These are phyloP conservation scores for Hyla sarda DNA, from an alignment of 2,113 vertebrate species.

Conservation along the genomic window DNA sequence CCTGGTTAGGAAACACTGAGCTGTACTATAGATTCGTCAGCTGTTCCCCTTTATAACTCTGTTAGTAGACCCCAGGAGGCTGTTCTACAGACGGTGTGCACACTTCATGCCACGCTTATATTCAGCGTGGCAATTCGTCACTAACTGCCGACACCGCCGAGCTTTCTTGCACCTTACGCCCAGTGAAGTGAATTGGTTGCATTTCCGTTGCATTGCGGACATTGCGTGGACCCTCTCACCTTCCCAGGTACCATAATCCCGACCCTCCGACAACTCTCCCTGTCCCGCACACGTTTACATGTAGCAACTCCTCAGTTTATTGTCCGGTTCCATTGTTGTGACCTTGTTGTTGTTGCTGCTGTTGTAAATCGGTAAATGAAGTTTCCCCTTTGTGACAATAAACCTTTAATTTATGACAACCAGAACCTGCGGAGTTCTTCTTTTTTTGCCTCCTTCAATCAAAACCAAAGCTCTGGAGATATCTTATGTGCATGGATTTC, in stretches of 20 bases:
- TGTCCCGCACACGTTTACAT: conserved; percentile 25
- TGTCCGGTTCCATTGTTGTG: neutral
- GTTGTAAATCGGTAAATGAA: conserved; percentile 37
- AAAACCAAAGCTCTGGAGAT: neutral
- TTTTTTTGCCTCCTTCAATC: neutral
- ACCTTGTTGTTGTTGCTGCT: conserved; percentile 27
- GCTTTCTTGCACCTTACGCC: no score
- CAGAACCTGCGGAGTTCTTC: neutral
- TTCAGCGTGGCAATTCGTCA: no score
- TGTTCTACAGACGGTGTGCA: neutral
- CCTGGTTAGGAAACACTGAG: no score
- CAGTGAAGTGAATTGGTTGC: neutral
- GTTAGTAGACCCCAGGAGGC: neutral
- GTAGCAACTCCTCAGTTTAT: neutral
- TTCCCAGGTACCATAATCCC: neutral
- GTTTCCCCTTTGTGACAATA: conserved; percentile 14
- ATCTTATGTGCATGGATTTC: neutral
- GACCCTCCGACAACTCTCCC: neutral
- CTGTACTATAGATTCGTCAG: neutral
- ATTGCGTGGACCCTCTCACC: neutral
- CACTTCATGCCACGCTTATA: no score
- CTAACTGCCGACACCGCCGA: neutral
- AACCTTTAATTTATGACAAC: conserved; percentile 46
- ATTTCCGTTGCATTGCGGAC: neutral
- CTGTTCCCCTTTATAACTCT: neutral